A percentile compares a stretch with the other conserved stretches of the same genome.
These are phyloP conservation scores for Hippoglossus hippoglossus DNA, from an alignment of 2,797 vertebrate genomes.

Conservation along the genomic window DNA sequence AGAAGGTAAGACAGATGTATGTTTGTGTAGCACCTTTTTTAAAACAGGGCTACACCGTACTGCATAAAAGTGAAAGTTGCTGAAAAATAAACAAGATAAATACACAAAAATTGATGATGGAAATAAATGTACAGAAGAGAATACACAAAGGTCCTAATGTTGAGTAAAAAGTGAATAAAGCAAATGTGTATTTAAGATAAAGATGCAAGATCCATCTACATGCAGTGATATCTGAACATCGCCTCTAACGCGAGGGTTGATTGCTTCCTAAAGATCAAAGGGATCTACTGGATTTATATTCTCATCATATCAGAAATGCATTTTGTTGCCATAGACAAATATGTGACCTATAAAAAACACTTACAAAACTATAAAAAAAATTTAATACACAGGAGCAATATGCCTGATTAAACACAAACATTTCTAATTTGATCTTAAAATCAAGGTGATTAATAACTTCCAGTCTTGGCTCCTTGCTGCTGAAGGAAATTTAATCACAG, in stretches of 20 bases:
- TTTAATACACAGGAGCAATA: too few species aligned
- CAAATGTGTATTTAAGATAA: neutral
- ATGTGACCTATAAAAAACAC: neutral
- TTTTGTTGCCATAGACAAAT: neutral
- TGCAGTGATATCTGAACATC: neutral
- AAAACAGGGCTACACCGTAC: slow-evolving; percentile 5
- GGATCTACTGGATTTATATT: too few species aligned
- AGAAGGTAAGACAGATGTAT: slow-evolving; percentile 22
- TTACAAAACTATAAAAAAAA: too few species aligned
- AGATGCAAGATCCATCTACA: too few species aligned
- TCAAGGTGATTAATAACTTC: neutral
- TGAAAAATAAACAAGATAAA: neutral
- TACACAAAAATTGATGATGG: neutral
- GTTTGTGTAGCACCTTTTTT: neutral
- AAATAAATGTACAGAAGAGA: neutral
- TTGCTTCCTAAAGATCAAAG: too few species aligned
- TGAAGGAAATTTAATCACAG: neutral
- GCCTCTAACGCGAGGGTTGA: too few species aligned
- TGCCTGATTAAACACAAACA: neutral
- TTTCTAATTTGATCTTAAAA: neutral
- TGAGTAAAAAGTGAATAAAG: neutral
- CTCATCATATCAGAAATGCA: too few species aligned
- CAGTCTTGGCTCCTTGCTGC: neutral
- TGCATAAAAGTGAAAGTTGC: neutral
- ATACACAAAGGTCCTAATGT: neutral